These are phyloP conservation scores for Cenopis cana DNA, from an alignment of 2,888 invertebrate genomes.

Conservation along the genomic window DNA sequence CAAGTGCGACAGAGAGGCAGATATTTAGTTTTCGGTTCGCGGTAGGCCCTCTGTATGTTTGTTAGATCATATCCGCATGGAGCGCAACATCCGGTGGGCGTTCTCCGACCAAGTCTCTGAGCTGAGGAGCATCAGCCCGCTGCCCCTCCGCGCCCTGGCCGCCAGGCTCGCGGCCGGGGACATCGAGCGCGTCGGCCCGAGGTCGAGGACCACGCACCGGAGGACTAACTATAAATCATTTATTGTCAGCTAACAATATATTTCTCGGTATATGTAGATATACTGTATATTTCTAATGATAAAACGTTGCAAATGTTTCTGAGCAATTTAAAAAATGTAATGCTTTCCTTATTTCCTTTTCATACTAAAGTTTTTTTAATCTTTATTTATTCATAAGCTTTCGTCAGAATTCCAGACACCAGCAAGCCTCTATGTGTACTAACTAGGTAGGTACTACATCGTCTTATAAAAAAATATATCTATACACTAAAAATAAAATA, in stretches of 20 bases:
- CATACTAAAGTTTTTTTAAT: no score
- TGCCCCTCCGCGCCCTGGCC: conserved; percentile 66
- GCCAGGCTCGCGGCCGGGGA: conserved; percentile 74
- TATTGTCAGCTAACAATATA: no score
- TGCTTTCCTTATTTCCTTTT: not conserved
- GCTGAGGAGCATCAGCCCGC: conserved; percentile 57
- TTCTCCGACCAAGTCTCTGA: conserved; percentile 65
- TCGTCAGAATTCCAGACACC: no score
- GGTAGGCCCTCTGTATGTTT: conserved; percentile 14
- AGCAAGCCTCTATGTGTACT: no score
- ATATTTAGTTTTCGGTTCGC: no score
- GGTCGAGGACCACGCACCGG: conserved; percentile 57
- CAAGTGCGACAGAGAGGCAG: no score
- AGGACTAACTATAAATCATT: conserved; percentile 54
- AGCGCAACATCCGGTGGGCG: conserved; percentile 78
- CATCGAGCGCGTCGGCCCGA: conserved; percentile 73
- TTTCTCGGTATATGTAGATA: no score
- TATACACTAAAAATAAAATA: no score
- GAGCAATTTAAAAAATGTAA: not conserved
- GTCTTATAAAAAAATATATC: no score
- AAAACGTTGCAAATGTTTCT: not conserved
- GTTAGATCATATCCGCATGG: conserved; percentile 79
- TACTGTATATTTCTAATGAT: not conserved
- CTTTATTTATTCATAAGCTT: no score
- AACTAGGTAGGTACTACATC: no score